Percentiles rank a stretch among this genome's conserved stretches.
These are phyloP conservation scores for Catocala sponsa DNA, from an alignment of 2,888 invertebrate species.

Conservation along the genomic window DNA sequence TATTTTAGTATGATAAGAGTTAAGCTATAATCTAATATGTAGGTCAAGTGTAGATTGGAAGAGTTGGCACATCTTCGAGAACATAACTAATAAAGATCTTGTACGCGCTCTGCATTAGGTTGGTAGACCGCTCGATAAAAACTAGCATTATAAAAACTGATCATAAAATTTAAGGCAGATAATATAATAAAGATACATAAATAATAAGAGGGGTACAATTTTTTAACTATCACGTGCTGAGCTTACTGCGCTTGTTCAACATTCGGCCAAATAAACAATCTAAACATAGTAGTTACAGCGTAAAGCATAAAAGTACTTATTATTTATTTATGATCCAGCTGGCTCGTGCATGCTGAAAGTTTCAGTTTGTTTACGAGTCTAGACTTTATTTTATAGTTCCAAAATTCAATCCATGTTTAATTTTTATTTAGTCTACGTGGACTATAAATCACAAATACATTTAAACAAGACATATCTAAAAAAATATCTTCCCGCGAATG, in stretches of 20 bases:
- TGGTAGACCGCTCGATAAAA: too few species aligned
- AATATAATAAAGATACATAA: too few species aligned
- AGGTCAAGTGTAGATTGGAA: too few species aligned
- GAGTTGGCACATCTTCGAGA: too few species aligned
- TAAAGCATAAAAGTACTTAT: constrained; percentile 14
- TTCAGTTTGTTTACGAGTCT: constrained; percentile 12
- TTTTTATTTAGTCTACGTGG: constrained; percentile 6
- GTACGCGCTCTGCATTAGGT: too few species aligned
- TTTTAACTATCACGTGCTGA: too few species aligned
- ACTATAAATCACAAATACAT: not conserved
- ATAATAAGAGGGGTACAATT: too few species aligned
- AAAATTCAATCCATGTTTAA: constrained; percentile 5
- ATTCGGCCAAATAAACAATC: constrained; percentile 15
- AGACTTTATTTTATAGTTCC: constrained; percentile 5
- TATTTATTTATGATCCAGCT: constrained; percentile 13
- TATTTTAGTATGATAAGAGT: too few species aligned
- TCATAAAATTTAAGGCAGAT: too few species aligned
- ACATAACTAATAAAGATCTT: too few species aligned
- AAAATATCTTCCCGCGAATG: not conserved
- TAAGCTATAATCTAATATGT: too few species aligned
- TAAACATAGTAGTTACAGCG: constrained; percentile 6
- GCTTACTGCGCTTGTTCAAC: not conserved
- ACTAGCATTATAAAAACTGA: too few species aligned
- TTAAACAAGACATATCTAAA: not conserved
- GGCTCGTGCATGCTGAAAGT: constrained; percentile 12